These are phyloP conservation scores for Empis livida DNA, from an alignment of 2,888 invertebrate species.

Conservation along the genomic window DNA sequence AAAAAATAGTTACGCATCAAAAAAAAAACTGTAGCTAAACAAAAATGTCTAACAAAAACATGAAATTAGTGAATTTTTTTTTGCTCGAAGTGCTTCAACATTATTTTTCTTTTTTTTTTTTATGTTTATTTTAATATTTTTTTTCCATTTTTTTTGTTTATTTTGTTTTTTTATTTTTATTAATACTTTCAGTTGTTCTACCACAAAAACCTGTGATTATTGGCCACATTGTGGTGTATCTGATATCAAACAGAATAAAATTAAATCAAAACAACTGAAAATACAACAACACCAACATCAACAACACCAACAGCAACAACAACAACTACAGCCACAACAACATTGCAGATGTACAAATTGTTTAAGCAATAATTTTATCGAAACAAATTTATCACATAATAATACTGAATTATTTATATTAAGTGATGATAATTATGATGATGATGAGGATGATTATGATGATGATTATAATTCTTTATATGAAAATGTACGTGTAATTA, in stretches of 20 bases:
- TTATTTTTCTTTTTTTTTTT: conserved; percentile 1
- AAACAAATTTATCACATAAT: too few species aligned
- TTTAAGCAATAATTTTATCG: too few species aligned
- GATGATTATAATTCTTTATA: neutral
- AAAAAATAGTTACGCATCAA: conserved; percentile 4
- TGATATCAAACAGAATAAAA: conserved; percentile 12
- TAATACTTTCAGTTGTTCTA: conserved; percentile 26
- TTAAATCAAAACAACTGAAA: neutral
- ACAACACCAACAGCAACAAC: neutral
- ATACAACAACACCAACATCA: conserved; percentile 7
- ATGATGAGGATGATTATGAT: too few species aligned
- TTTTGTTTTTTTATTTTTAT: conserved; percentile 8
- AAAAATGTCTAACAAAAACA: conserved; percentile 6
- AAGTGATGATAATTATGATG: too few species aligned
- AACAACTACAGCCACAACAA: conserved; percentile 8
- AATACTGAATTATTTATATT: too few species aligned
- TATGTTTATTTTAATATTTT: conserved; percentile 5
- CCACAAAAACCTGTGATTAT: conserved; percentile 45
- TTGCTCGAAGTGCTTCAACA: too few species aligned
- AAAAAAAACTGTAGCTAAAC: conserved; percentile 1
- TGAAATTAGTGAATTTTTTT: neutral
- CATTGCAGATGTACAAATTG: too few species aligned
- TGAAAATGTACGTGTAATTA: neutral
- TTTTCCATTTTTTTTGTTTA: conserved; percentile 10
- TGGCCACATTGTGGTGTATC: conserved; percentile 44